Conservation (phyloP, 1,140 invertebrate genomes). For the Brachystomella parvula region DNA sequence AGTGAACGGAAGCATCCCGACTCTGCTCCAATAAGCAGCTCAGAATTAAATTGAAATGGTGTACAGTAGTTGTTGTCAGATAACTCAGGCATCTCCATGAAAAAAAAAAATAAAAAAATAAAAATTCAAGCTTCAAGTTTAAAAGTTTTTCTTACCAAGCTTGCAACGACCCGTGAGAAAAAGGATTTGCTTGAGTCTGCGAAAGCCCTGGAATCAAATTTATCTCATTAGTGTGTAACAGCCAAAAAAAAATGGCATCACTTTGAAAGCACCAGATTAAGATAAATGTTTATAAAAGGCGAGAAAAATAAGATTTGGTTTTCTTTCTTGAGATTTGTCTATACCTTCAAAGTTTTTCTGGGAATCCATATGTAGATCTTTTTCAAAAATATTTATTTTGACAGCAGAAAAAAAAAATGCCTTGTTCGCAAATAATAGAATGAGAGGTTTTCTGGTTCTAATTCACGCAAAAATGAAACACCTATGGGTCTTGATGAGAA, state of each 20-base stretch:
- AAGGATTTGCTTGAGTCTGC: constrained; percentile 27
- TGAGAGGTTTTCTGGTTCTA: too few species aligned
- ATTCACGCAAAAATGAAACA: too few species aligned
- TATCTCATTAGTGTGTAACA: too few species aligned
- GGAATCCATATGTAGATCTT: too few species aligned
- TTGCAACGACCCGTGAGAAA: constrained; percentile 15
- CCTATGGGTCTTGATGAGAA: too few species aligned
- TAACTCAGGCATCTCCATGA: constrained; percentile 9
- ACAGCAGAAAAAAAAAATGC: too few species aligned
- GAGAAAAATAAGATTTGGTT: too few species aligned
- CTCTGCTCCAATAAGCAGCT: constrained; percentile 14
- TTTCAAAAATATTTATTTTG: neutral
- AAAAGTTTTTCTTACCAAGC: neutral
- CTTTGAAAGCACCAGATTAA: too few species aligned
- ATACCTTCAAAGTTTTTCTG: neutral
- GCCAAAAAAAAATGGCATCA: too few species aligned
- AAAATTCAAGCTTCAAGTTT: neutral
- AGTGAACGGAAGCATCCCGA: constrained; percentile 14
- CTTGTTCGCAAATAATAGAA: too few species aligned
- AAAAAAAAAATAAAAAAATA: neutral
- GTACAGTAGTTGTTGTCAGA: constrained; percentile 21
- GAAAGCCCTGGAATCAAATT: constrained; percentile 1
- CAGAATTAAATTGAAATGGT: constrained; percentile 11
- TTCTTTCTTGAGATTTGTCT: neutral
- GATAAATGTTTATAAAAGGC: too few species aligned